A percentile compares a stretch with the other conserved stretches of the same genome.
These are phyloP conservation scores for Pluvialis apricaria DNA, from an alignment of 2,113 vertebrate genomes.

Conservation along the genomic window DNA sequence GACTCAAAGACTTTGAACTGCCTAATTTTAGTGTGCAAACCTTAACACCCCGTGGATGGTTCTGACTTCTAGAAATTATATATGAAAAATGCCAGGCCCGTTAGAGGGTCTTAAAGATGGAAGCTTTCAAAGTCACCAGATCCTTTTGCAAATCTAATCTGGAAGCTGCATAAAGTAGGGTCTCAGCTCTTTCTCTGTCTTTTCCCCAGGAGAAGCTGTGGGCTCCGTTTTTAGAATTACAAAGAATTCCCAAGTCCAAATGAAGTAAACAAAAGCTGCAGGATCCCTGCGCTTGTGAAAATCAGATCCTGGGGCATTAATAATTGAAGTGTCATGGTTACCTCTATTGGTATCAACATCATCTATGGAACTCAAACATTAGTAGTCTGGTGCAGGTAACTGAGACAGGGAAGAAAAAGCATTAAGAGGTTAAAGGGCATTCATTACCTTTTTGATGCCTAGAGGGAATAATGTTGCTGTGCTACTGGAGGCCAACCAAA, in stretches of 20 bases:
- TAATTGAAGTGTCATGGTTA: background rate
- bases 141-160: background rate
- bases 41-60: background rate
- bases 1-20: background rate
- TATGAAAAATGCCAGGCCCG: background rate
- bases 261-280: background rate
- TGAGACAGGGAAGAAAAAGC: conserved; percentile 81
- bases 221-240: background rate
- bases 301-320: background rate
- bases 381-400: conserved; percentile 69
- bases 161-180: background rate
- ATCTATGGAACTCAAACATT: conserved; percentile 43
- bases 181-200: background rate
- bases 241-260: background rate
- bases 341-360: background rate
- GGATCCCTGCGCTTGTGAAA: background rate
- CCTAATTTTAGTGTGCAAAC: background rate
- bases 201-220: background rate
- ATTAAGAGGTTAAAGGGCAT: conserved; percentile 82
- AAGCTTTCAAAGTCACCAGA: background rate
- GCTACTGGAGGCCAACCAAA: conserved; percentile 83
- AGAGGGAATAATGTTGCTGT: conserved; percentile 86
- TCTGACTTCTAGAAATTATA: background rate
- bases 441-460: conserved; percentile 81
- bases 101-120: background rate